Percentiles rank a stretch among this genome's conserved stretches.
Conservation (phyloP, 2,888 invertebrate genomes). For the Oligia latruncula region DNA sequence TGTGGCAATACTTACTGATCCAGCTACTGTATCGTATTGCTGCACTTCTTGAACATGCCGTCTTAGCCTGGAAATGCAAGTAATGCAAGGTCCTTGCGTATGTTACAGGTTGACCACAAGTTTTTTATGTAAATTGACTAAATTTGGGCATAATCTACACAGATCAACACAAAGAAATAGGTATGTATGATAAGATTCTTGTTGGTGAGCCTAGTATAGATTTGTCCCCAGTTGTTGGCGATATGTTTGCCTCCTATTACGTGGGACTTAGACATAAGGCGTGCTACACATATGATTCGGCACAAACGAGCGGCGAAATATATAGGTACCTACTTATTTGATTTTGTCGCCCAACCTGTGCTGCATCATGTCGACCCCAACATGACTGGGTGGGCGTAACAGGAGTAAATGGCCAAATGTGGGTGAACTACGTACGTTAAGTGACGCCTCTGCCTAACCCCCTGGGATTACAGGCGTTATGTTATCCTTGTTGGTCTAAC, state of each 20-base stretch:
- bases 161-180: constrained; percentile 2
- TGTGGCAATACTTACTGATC: constrained; percentile 39
- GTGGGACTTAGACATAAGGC: neutral
- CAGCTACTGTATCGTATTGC: constrained; percentile 21
- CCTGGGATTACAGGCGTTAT: neutral
- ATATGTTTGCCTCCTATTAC: neutral
- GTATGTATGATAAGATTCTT: constrained; percentile 4
- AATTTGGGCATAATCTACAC: constrained; percentile 11
- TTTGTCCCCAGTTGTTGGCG: neutral
- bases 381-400: neutral
- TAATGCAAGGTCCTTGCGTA: constrained; percentile 34
- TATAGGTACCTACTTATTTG: neutral
- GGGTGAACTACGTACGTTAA: neutral
- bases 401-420: neutral
- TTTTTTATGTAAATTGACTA: constrained; percentile 9
- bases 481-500: constrained; percentile 27
- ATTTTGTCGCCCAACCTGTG: neutral
- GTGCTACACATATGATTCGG: neutral
- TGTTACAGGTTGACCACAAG: constrained; percentile 27
- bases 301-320: neutral
- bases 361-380: neutral
- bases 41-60: constrained; percentile 25
- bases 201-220: neutral
- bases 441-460: neutral
- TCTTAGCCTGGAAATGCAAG: constrained; percentile 31